These are phyloP conservation scores for Brachylomia viminalis DNA, from an alignment of 2,888 invertebrate species.

Conservation along the genomic window DNA sequence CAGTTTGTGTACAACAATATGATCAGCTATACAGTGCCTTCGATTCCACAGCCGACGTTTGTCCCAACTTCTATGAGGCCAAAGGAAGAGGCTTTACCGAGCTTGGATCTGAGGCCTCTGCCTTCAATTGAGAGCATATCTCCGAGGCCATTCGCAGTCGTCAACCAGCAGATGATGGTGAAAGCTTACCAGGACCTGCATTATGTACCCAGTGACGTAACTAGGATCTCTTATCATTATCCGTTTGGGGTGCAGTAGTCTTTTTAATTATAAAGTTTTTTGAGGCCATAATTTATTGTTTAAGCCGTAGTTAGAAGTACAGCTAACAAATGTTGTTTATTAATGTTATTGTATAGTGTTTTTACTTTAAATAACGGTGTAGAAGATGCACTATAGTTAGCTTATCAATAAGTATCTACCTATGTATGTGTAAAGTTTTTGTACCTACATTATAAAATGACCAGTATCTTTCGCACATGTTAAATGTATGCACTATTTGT, in stretches of 20 bases:
- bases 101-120: conserved; percentile 83
- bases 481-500: conserved; percentile 25
- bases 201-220: conserved; percentile 85
- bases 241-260: conserved; percentile 86
- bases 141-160: conserved; percentile 85
- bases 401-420: neutral
- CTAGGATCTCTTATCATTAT: conserved; percentile 87
- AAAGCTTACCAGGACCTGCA: conserved; percentile 88
- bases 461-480: conserved; percentile 27
- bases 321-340: conserved; percentile 51
- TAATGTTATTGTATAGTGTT: conserved; percentile 31
- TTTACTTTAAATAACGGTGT: conserved; percentile 27
- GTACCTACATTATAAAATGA: neutral
- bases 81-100: conserved; percentile 82
- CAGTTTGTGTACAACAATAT: conserved; percentile 87
- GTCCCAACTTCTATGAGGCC: conserved; percentile 79
- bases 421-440: neutral
- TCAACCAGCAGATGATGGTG: conserved; percentile 89
- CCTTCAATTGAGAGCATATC: conserved; percentile 89
- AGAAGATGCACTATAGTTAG: conserved; percentile 15
- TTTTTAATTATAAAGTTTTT: conserved; percentile 24
- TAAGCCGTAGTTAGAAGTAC: conserved; percentile 51
- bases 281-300: conserved; percentile 58
- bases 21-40: conserved; percentile 84
- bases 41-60: conserved; percentile 80